Evolutionary conservation across 2,888 invertebrate genomes (phyloP), one percentile per base, ranked within the genome.

Genomic region (Lissocephala sabroskyi): DNA sequence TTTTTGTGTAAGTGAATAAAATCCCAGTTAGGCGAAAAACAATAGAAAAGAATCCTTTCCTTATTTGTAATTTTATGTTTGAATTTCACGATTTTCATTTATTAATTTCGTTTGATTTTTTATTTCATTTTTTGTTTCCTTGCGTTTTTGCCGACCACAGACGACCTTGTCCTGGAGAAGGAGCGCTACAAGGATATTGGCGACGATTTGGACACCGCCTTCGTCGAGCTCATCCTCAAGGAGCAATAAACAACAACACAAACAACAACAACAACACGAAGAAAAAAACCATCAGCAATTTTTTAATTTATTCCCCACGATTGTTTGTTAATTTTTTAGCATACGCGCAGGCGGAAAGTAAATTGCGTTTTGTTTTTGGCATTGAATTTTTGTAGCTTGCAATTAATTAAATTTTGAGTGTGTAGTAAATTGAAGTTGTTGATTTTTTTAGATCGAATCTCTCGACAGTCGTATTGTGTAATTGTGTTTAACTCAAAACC

Each of bases 161-260:
- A 96, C 91, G 95, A 96, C 86, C 91, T 96, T 85, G 94, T 96
- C 83, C 91, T 93, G 86, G 95, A 95, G 87, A 99, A 98, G 91
- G 98, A 98, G 89, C 96, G 97, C 86, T 98, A 97, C 96, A 98
- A 98, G 91, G 93, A 95, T 88, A 98, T 99, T 89, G 97, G 97
- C 89, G 98, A 98, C 91, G 98, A 98, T 87, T 90, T 99, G 90
- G 98, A 99, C 88, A 94, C 95, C 85, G 98, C 98, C 85, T 98
- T 98, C 89, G 96, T 97, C 87, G 94, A 94, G 86, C 92, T 94
- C 85, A 91, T 92, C 87, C 90, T 91, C 87, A 89, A 89, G 86
- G 89, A 89, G 86, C 40, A 29, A 18, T 39, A 40, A 9, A 35
- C 46, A 43, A 37, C 57, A 43, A 50, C 55, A 45, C 46, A 48